Conservation (phyloP, 64 coral and sea anemone species). For the Pocillopora damicornis region DNA sequence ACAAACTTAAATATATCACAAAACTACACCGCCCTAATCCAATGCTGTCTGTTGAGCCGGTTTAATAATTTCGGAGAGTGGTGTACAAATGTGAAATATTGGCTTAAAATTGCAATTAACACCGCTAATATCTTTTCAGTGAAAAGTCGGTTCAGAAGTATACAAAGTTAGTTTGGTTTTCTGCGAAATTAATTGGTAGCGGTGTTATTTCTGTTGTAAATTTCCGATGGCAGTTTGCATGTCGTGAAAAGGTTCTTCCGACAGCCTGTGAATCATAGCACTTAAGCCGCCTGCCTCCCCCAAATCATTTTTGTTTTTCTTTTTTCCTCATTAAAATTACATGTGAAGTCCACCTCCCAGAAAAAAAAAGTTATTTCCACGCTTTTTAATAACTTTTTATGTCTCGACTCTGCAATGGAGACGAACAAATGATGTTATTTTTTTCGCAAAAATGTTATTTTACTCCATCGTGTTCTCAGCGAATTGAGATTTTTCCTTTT, state of each 20-base stretch:
- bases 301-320: not conserved
- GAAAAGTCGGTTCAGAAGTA: conserved; percentile 30
- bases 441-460: not conserved
- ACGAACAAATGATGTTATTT: not conserved
- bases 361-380: not conserved
- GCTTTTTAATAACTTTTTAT: not conserved
- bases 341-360: not conserved
- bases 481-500: not conserved
- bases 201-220: conserved; percentile 23
- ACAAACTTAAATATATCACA: conserved; percentile 1
- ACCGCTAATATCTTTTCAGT: conserved; percentile 40
- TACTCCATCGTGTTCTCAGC: not conserved
- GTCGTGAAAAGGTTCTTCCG: conserved; percentile 12
- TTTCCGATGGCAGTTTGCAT: conserved; percentile 26
- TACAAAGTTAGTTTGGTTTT: conserved; percentile 42
- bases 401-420: not conserved
- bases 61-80: conserved; percentile 20
- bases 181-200: conserved; percentile 30
- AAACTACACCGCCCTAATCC: conserved; percentile 31
- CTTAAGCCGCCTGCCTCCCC: not conserved
- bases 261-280: conserved; percentile 17
- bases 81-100: conserved; percentile 21
- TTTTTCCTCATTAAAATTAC: not conserved
- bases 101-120: conserved; percentile 29
- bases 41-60: conserved; percentile 23